Evolutionary conservation across 1,140 invertebrate genomes (phyloP), one percentile per base, ranked within the genome.

Genomic region (Hyles vespertilio): DNA sequence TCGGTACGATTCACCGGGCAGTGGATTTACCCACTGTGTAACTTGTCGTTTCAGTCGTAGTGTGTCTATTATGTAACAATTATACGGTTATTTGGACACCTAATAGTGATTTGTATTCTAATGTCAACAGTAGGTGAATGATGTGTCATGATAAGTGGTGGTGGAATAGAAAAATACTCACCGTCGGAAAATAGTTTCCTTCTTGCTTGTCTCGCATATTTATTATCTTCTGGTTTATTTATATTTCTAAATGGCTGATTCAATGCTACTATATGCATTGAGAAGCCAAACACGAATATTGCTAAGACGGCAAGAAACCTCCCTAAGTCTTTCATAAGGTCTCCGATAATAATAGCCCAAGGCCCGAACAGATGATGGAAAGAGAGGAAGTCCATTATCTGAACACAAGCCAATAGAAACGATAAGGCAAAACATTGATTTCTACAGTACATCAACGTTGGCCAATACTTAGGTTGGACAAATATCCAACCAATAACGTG

Each of bases 281-380:
- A 99, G 83, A 99, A 99, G 50, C 98, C 98, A 80, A 98, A 95
- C 64, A 99, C 96, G 89, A 99, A 99, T 84, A 99, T 98, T 10
- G 96, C 94, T 73, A 99, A 89, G 6, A 99, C 98, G 32, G 98
- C 98, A 57, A 99, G 91, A 89, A 99, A 99, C 65, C 98, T 91
- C 5, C 96, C 96, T 65, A 99, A 90, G 89, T 99, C 95, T 88
- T 96, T 96, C 91, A 97, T 95, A 48, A 97, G 90, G 81, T 97
- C 95, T 8, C 95, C 95, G 69, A 96, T 97, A 77, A 97, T 97
- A 64, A 97, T 97, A 11, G 95, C 95, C 98, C 98, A 99, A 0
- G 98, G 98, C 44, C 98, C 98, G 79, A 99, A 99, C 0, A 99
- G 91, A 89, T 99, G 97, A 90, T 99, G 98, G 84, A 99, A 99